phyloP scores from a whole-genome alignment of 92 coral and sea anemone genomes.

The Porites lobata region DNA sequence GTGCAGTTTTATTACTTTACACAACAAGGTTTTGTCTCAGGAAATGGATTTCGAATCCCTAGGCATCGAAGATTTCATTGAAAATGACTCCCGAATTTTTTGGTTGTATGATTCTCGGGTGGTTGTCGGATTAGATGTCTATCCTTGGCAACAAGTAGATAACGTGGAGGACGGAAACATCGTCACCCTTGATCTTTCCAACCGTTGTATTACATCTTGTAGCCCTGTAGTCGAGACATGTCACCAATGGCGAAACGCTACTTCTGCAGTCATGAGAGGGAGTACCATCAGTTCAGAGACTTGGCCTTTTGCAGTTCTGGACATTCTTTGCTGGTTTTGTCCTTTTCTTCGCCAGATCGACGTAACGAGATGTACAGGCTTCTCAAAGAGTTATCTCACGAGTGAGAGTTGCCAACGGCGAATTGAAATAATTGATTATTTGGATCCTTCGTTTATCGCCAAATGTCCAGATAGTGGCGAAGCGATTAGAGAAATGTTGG shows the following conservation, averaged over 20 bases:
- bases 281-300: not conserved
- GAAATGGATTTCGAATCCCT: constrained; percentile 8
- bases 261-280: not conserved
- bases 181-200: constrained; percentile 16
- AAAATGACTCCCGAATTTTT: constrained; percentile 7
- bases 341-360: constrained; percentile 4
- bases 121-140: not conserved
- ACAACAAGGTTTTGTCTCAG: not conserved
- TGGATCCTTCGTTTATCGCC: not conserved
- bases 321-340: constrained; percentile 29
- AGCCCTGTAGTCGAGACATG: not conserved
- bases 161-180: not conserved
- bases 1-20: not conserved
- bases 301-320: constrained; percentile 6
- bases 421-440: constrained; percentile 4
- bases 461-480: not conserved
- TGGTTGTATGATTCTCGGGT: not conserved
- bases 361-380: not conserved
- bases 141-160: not conserved
- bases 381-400: not conserved
- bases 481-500: not conserved
- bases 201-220: not conserved
- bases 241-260: not conserved
- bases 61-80: constrained; percentile 9
- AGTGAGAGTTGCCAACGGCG: not conserved